These are phyloP conservation scores for Stylophora pistillata DNA, from an alignment of 64 coral and sea anemone species.

Conservation along the genomic window DNA sequence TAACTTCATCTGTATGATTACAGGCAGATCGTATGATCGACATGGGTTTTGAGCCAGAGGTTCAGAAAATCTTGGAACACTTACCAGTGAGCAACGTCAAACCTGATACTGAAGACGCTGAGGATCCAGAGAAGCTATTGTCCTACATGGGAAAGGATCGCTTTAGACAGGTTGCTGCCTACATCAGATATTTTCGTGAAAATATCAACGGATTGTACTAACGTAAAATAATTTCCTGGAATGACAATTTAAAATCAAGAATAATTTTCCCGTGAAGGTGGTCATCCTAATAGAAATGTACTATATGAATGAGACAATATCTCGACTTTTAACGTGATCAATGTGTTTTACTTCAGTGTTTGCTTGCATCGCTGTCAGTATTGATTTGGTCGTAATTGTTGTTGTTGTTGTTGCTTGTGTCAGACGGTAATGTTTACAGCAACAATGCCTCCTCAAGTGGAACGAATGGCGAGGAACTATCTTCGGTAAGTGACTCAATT, in stretches of 20 bases:
- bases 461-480: conserved; percentile 85
- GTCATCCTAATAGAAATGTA: too few relatives aligned
- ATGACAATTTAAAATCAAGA: too few relatives aligned
- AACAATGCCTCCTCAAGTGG: conserved; percentile 98
- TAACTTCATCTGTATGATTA: not conserved
- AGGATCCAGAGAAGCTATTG: conserved; percentile 91
- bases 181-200: not conserved
- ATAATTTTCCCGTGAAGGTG: too few relatives aligned
- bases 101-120: conserved; percentile 92
- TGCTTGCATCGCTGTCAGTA: too few relatives aligned
- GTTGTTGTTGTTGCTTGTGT: not conserved
- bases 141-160: conserved; percentile 89
- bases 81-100: conserved; percentile 95
- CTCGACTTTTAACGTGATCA: too few relatives aligned
- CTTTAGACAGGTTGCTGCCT: conserved; percentile 79
- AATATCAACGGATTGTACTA: too few relatives aligned
- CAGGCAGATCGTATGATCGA: conserved; percentile 99
- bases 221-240: too few relatives aligned
- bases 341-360: too few relatives aligned
- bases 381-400: not conserved
- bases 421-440: conserved; percentile 99
- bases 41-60: conserved; percentile 99
- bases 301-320: too few relatives aligned
- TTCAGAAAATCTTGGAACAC: conserved; percentile 96
- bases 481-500: conserved; percentile 65